phyloP scores from a whole-genome alignment of 2,888 invertebrate genomes.

The Cantharis lateralis region DNA sequence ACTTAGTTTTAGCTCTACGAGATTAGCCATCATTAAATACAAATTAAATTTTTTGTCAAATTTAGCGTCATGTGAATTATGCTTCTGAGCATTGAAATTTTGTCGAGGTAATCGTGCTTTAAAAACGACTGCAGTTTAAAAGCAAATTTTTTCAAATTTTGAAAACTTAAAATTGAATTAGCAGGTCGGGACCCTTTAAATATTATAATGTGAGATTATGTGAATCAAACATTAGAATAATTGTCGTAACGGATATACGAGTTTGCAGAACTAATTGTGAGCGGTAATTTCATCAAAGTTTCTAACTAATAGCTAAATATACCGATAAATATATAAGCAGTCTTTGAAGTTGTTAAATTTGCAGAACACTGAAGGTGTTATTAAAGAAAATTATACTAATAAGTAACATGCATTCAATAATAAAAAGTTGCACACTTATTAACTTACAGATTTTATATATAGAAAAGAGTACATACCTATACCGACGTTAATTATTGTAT shows the following conservation, averaged over 20 bases:
- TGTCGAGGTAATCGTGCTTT: not conserved
- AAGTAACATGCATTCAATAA: not conserved
- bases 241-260: not conserved
- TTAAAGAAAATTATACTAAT: not conserved
- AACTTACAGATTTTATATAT: not conserved
- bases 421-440: not conserved
- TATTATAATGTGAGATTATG: not conserved
- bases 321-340: not conserved
- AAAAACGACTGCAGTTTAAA: not conserved
- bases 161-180: not conserved
- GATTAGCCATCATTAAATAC: slow-evolving; percentile 3
- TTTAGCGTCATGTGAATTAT: slow-evolving; percentile 1
- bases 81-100: not conserved
- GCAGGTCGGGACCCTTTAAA: too few relatives aligned
- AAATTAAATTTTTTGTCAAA: not conserved
- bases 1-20: not conserved
- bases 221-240: not conserved
- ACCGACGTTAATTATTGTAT: not conserved
- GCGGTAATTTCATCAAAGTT: not conserved
- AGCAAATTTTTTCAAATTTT: not conserved
- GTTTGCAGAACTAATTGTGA: not conserved
- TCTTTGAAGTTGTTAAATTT: not conserved
- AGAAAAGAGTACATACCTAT: not conserved
- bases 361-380: not conserved
- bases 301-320: not conserved